Conservation (phyloP, 1,140 invertebrate species). For the Bombus soroeensis region DNA sequence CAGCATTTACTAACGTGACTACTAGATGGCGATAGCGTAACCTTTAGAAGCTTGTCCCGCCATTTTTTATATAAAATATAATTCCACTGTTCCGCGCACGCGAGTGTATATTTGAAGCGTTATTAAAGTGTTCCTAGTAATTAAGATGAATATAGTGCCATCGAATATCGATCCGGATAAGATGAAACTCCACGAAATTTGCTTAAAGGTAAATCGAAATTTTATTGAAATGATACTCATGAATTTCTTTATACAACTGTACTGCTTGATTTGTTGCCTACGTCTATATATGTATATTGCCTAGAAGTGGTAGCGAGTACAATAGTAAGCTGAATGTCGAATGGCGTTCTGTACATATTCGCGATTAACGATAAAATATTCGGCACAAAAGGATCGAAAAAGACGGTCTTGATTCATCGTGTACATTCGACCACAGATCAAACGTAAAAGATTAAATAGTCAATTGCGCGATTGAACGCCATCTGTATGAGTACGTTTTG, state of each 20-base stretch:
- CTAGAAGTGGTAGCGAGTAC: slow-evolving; percentile 32
- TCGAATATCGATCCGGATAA: not conserved
- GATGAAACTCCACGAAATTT: not conserved
- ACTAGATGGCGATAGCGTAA: not conserved
- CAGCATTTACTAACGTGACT: not conserved
- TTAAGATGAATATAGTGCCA: no score
- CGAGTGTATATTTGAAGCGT: not conserved
- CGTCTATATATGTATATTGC: slow-evolving; percentile 39
- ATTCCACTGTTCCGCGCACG: not conserved
- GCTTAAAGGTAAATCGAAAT: slow-evolving; percentile 24
- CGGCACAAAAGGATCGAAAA: not conserved
- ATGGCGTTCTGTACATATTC: not conserved
- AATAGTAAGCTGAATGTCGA: slow-evolving; percentile 30
- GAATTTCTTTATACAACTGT: slow-evolving; percentile 46
- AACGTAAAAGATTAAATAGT: not conserved
- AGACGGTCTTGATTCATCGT: not conserved
- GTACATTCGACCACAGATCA: not conserved
- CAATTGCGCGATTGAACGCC: no score
- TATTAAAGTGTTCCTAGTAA: not conserved
- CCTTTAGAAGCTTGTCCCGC: not conserved
- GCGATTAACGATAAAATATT: slow-evolving; percentile 6
- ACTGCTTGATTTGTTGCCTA: slow-evolving; percentile 38
- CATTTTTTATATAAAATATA: not conserved
- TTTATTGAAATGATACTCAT: slow-evolving; percentile 56
- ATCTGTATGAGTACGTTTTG: not conserved